Evolutionary conservation across 2,888 invertebrate species (phyloP).

Genomic region (Agrochola circellaris): DNA sequence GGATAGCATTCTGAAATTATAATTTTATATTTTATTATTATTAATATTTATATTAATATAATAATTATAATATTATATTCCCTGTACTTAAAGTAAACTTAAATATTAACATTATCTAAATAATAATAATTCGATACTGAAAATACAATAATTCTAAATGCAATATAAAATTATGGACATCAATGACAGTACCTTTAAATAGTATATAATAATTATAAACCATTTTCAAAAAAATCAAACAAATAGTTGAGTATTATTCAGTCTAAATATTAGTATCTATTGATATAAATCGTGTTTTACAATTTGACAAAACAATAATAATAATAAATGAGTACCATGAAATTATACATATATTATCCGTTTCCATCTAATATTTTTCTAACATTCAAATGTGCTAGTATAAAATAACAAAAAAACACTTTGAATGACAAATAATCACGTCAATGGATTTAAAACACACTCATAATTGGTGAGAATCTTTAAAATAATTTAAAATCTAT

Average conservation of each 20-base stretch:
- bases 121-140: conserved; percentile 28
- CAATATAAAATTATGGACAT: conserved; percentile 18
- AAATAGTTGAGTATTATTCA: conserved; percentile 47
- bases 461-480: conserved; percentile 7
- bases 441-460: conserved; percentile 18
- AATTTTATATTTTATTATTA: conserved; percentile 62
- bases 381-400: conserved; percentile 28
- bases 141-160: conserved; percentile 44
- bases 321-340: conserved; percentile 5
- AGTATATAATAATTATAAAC: background rate
- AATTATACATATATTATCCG: background rate
- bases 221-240: background rate
- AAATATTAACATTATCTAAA: conserved; percentile 32
- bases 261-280: conserved; percentile 34
- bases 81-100: conserved; percentile 65
- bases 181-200: conserved; percentile 2
- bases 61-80: conserved; percentile 43
- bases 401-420: conserved; percentile 3
- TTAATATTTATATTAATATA: conserved; percentile 7
- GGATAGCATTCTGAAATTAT: conserved; percentile 89
- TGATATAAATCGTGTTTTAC: conserved; percentile 7
- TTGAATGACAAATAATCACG: conserved; percentile 21
- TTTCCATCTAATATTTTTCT: conserved; percentile 2
- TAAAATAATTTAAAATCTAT: conserved; percentile 19
- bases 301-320: background rate